Base-by-base conservation (phyloP, 2,888 invertebrate genomes). In the Drosophila silvestris region DNA sequence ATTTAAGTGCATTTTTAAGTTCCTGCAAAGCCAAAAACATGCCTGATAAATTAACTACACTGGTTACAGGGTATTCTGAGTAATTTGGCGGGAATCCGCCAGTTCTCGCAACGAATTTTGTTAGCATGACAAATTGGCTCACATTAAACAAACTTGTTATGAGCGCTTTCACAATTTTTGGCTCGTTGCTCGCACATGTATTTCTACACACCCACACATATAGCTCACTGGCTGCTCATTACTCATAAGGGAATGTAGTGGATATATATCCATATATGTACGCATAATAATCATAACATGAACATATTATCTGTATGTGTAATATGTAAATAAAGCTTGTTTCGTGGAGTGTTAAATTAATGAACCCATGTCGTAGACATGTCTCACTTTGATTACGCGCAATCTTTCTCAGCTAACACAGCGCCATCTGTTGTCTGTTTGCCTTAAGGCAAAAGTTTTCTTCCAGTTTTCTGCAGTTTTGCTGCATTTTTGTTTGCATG, bases 91-190 rank as follows among this genome's bases (percentile, higher is more conserved):
- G 37, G 28, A 47, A 30, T 63, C 22, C 32, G 14, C 19, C 37
- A 37, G 28, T 35, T 6, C n/a, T 39, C 10, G 9, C 16, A 16
- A 61, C 68, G 54, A 54, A 51, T 65, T 75, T 62, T 70, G 41
- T 51, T 70, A 59, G 58, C 68, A 54, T 83, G 89, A 89, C 57
- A 85, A 85, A 90, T 90, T 78, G 78, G 65, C 65, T 63, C 53
- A 73, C 82, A 86, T 90, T 79, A 69, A 77, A 69, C 75, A 77
- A 74, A 86, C 87, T 89, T 81, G 75, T 84, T 89, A 74, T 70
- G 68, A 81, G 75, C 44, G 52, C 58, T 81, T 76, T 70, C 73
- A 84, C 89, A 79, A 75, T 74, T 85, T 85, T 74, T 51, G 70
- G 56, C 71, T 60, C 60, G 59, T 59, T 63, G 52, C 64, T 59